Conservation (phyloP, 2,113 vertebrate genomes). For the Sylvicapra grimmia region DNA sequence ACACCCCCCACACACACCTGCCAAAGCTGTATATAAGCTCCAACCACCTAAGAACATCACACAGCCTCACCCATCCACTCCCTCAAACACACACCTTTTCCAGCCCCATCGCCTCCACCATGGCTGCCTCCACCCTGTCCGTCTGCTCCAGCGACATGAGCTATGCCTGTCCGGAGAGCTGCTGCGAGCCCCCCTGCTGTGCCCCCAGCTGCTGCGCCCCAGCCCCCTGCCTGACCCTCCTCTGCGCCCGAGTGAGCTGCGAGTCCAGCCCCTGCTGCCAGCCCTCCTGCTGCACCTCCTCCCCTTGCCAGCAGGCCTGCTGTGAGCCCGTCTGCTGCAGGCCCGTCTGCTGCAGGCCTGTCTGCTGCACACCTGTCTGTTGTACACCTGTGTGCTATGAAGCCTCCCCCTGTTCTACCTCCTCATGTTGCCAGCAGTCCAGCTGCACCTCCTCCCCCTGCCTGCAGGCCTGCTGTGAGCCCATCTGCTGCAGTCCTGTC, state of each 20-base stretch:
- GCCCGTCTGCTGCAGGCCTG: rapidly evolving
- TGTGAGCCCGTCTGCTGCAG: not conserved
- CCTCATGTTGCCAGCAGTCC: too few species aligned
- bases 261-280: not conserved
- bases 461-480: not conserved
- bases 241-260: not conserved
- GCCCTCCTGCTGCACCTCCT: not conserved
- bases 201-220: rapidly evolving
- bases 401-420: not conserved
- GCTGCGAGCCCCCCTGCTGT: not conserved
- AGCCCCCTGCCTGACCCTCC: not conserved
- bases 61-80: not conserved
- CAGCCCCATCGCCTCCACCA: not conserved
- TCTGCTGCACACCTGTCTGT: too few species aligned
- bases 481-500: not conserved
- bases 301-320: not conserved
- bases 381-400: not conserved
- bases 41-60: not conserved
- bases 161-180: not conserved
- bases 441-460: too few species aligned
- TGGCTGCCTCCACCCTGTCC: not conserved
- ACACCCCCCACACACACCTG: not conserved
- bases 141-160: not conserved
- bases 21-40: not conserved
- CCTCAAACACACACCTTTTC: not conserved